Evolutionary conservation across 2,888 invertebrate genomes (phyloP).

Genomic region (Allolobophora icterica): DNA sequence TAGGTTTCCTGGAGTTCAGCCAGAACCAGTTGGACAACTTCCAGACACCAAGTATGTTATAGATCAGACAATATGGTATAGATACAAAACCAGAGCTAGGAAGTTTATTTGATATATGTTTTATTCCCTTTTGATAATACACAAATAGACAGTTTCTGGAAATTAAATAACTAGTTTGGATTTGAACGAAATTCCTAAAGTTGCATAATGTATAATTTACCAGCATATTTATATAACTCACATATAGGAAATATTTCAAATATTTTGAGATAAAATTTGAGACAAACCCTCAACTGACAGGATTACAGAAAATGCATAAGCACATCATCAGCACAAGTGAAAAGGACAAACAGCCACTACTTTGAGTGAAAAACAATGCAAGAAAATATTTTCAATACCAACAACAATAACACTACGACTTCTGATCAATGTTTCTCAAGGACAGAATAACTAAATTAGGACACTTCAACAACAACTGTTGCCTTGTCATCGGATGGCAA

Average conservation of each 20-base stretch:
- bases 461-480: neutral
- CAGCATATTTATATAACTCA: constrained; percentile 1
- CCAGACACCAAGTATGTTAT: no score
- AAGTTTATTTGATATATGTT: neutral
- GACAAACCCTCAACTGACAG: neutral
- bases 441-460: constrained; percentile 8
- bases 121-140: neutral
- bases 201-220: neutral
- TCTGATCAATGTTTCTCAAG: neutral
- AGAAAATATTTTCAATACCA: neutral
- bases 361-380: constrained; percentile 5
- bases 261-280: neutral
- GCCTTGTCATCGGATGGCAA: neutral
- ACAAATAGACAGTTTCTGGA: neutral
- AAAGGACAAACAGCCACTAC: neutral
- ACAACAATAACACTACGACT: neutral
- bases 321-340: neutral
- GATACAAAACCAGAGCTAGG: neutral
- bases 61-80: neutral
- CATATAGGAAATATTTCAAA: neutral
- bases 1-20: no score
- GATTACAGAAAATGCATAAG: neutral
- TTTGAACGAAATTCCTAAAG: neutral
- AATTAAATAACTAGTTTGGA: neutral
- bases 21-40: no score